A percentile compares a stretch with the other conserved stretches of the same genome.
Evolutionary conservation across 2,797 vertebrate genomes (phyloP).

Genomic region (Platalea minor): DNA sequence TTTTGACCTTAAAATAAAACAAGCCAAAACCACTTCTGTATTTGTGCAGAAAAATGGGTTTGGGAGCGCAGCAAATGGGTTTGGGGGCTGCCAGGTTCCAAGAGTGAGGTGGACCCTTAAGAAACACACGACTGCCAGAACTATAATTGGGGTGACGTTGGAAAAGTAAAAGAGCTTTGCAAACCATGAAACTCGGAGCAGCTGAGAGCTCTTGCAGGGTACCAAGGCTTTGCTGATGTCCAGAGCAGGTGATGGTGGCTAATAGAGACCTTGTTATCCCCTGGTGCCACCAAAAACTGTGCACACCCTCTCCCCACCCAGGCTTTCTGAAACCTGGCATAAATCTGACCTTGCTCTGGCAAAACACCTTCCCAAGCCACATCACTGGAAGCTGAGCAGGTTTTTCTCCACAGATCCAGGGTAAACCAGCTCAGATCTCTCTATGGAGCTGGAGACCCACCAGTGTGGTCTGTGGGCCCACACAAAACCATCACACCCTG

Average conservation of each 20-base stretch:
- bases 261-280: neutral
- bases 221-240: neutral
- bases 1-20: neutral
- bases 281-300: fast-evolving
- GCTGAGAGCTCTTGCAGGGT: neutral
- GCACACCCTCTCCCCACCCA: neutral
- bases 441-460: neutral
- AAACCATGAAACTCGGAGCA: neutral
- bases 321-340: neutral
- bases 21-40: neutral
- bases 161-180: neutral
- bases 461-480: constrained; percentile 28
- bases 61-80: neutral
- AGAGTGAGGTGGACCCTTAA: neutral
- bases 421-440: neutral
- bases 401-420: neutral
- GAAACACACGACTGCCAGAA: neutral
- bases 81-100: neutral
- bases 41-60: neutral
- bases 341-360: neutral
- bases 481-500: neutral
- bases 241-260: neutral
- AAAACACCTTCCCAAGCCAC: neutral
- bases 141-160: fast-evolving
- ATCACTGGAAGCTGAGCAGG: neutral